Conservation (phyloP, 2,888 invertebrate species). For the Perithous albicinctus region DNA sequence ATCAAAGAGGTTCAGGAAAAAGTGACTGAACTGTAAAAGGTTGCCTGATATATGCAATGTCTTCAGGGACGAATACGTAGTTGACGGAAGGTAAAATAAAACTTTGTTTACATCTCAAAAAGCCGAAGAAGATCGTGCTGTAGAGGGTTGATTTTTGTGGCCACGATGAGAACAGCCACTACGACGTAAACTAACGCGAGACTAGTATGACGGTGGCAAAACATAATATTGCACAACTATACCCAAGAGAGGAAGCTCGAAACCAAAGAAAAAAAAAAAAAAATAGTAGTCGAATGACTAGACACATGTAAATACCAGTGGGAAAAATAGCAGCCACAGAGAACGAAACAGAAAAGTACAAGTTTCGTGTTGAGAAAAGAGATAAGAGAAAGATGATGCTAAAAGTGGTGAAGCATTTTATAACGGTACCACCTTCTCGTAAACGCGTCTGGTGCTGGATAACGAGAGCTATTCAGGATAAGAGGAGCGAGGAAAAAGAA, state of each 20-base stretch:
- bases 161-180: constrained; percentile 12
- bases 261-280: constrained; percentile 45
- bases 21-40: too few species aligned
- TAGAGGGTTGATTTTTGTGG: constrained; percentile 16
- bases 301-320: constrained; percentile 29
- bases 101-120: constrained; percentile 1
- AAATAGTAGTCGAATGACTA: constrained; percentile 28
- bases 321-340: constrained; percentile 14
- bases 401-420: constrained; percentile 62
- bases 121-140: not conserved
- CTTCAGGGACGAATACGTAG: too few species aligned
- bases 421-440: constrained; percentile 51
- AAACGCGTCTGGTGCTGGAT: constrained; percentile 55
- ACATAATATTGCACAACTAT: constrained; percentile 7
- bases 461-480: constrained; percentile 41
- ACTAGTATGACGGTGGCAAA: not conserved
- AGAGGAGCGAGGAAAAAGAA: constrained; percentile 12
- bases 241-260: not conserved
- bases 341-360: constrained; percentile 19
- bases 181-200: not conserved
- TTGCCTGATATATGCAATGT: too few species aligned
- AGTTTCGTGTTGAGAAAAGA: not conserved
- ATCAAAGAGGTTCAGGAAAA: too few species aligned
- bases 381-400: constrained; percentile 45
- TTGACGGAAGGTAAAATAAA: not conserved